Percentiles rank a stretch among this genome's conserved stretches.
Conservation (phyloP, 2,888 invertebrate species). For the Tetragonisca angustula region DNA sequence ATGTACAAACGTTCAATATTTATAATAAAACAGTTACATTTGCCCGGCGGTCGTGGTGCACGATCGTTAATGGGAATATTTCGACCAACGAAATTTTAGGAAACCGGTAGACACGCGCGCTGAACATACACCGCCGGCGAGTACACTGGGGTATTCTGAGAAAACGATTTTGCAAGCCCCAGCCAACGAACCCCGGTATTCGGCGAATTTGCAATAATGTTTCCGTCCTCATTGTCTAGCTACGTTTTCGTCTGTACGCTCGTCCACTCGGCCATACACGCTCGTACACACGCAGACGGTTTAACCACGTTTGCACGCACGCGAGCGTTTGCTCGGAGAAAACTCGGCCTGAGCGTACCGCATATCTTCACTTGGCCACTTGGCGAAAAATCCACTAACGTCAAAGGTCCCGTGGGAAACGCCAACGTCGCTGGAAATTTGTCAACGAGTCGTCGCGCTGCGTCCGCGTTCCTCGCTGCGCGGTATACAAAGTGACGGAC, state of each 20-base stretch:
- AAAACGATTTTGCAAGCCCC: slow-evolving; percentile 52
- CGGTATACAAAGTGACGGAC: no score
- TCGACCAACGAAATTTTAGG: neutral
- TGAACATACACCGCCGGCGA: neutral
- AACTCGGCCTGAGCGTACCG: neutral
- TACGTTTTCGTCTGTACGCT: slow-evolving; percentile 23
- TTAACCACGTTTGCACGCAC: neutral
- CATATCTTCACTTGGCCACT: slow-evolving; percentile 11
- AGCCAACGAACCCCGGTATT: slow-evolving; percentile 53
- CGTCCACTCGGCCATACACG: neutral
- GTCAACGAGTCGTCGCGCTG: slow-evolving; percentile 14
- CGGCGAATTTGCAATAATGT: slow-evolving; percentile 70
- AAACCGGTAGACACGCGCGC: neutral
- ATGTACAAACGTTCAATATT: neutral
- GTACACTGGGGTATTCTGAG: slow-evolving; percentile 16
- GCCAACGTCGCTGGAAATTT: slow-evolving; percentile 15
- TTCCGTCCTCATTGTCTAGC: slow-evolving; percentile 50
- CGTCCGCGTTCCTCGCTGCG: neutral
- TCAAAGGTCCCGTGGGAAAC: slow-evolving; percentile 3
- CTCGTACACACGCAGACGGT: neutral
- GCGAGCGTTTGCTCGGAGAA: neutral
- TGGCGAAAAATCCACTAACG: slow-evolving; percentile 26
- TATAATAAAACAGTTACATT: neutral
- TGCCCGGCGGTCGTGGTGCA: no score
- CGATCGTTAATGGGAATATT: neutral